Evolutionary conservation across 2,888 invertebrate genomes (phyloP).

Genomic region (Oxycera nigricornis): DNA sequence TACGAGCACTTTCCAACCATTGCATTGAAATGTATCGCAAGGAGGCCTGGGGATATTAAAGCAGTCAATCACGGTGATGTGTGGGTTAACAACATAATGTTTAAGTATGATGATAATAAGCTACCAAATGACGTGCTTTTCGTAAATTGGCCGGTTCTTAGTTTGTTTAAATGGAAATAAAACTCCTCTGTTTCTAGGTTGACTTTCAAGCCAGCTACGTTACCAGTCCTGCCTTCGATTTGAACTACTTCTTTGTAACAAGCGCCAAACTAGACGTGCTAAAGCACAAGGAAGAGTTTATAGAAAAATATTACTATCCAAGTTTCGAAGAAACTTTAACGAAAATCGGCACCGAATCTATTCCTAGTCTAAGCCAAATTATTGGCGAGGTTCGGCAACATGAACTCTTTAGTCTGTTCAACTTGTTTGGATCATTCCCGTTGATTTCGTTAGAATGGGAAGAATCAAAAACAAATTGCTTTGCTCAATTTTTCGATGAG

Average conservation of each 20-base stretch:
- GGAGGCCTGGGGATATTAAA: conserved; percentile 45
- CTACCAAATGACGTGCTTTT: conserved; percentile 60
- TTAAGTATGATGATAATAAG: conserved; percentile 59
- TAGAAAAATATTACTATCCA: conserved; percentile 29
- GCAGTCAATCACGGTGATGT: conserved; percentile 65
- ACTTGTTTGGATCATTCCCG: conserved; percentile 10
- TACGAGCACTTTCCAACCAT: conserved; percentile 51
- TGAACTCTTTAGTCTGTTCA: conserved; percentile 11
- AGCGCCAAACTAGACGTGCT: conserved; percentile 13
- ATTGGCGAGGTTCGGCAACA: background rate
- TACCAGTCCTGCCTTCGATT: conserved; percentile 32
- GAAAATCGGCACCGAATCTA: background rate
- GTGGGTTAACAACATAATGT: conserved; percentile 65
- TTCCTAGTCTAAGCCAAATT: conserved; percentile 7
- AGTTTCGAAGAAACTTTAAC: background rate
- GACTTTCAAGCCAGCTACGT: conserved; percentile 25
- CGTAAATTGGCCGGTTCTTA: conserved; percentile 52
- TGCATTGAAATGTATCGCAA: background rate
- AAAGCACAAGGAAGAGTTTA: conserved; percentile 7
- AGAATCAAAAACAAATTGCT: conserved; percentile 44
- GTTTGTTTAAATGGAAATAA: no score
- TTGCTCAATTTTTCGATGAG: conserved; percentile 40
- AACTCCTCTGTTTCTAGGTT: background rate
- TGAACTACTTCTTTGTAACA: conserved; percentile 36
- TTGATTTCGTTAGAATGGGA: conserved; percentile 36